Evolutionary conservation across 2,113 vertebrate genomes (phyloP).

Genomic region (Pluvianellus socialis): DNA sequence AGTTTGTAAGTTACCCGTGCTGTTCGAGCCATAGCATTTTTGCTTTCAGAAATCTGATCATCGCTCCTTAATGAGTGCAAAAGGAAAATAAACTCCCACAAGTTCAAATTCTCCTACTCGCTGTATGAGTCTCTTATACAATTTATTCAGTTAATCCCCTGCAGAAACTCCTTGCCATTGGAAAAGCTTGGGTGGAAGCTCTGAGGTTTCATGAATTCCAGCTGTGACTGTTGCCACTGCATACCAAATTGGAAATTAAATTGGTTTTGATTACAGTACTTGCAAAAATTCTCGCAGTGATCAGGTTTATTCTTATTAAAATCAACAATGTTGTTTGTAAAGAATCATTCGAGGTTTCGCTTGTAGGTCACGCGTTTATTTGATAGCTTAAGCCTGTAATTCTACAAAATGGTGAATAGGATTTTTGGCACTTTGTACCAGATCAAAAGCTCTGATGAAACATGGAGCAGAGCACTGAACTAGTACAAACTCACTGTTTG

Average conservation of each 20-base stretch:
- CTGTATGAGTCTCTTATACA: background rate
- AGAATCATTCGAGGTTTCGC: background rate
- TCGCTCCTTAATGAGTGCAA: background rate
- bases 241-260: background rate
- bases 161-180: background rate
- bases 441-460: background rate
- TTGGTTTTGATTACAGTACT: background rate
- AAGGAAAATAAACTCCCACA: background rate
- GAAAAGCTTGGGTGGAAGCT: background rate
- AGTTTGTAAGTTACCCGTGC: background rate
- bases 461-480: background rate
- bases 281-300: background rate
- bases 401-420: background rate
- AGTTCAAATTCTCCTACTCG: background rate
- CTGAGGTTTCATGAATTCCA: background rate
- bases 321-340: background rate
- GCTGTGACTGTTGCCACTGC: background rate
- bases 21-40: background rate
- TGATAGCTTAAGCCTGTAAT: background rate
- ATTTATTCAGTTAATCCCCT: background rate
- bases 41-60: background rate
- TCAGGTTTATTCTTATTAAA: background rate
- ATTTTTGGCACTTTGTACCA: background rate
- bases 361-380: background rate
- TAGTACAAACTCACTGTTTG: background rate